phyloP scores from a whole-genome alignment of 2,113 vertebrate genomes.

The Laterallus jamaicensis region DNA sequence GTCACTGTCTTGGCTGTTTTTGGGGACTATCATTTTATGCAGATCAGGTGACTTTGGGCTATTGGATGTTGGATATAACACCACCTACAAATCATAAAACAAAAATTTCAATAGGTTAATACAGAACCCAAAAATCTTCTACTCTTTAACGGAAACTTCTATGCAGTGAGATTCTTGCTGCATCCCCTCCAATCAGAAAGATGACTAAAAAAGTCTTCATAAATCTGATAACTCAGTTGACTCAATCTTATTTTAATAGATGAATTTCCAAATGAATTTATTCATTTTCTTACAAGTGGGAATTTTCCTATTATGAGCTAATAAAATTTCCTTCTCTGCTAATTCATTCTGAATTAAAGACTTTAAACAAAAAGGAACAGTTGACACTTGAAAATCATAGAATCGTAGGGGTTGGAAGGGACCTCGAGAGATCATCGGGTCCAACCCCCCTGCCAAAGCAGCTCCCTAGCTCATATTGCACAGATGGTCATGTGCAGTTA shows the following conservation, averaged over 20 bases:
- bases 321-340: conserved; percentile 23
- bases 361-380: not conserved
- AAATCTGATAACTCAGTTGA: not conserved
- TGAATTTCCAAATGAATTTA: not conserved
- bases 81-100: conserved; percentile 79
- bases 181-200: not conserved
- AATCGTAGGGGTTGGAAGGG: too few species aligned
- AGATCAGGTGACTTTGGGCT: conserved; percentile 90
- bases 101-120: not conserved
- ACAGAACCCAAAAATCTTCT: not conserved
- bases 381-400: conserved; percentile 20
- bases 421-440: too few species aligned
- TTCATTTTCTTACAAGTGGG: conserved; percentile 44
- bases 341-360: conserved; percentile 43
- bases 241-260: not conserved
- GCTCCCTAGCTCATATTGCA: too few species aligned
- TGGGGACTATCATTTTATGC: conserved; percentile 92
- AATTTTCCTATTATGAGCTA: conserved; percentile 31
- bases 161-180: not conserved
- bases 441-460: too few species aligned
- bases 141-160: not conserved
- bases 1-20: conserved; percentile 92
- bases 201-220: not conserved
- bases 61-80: conserved; percentile 91
- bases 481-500: not conserved